Percentiles rank a stretch among this genome's conserved stretches.
phyloP scores from a whole-genome alignment of 1,140 invertebrate species.

The Achatina immaculata region DNA sequence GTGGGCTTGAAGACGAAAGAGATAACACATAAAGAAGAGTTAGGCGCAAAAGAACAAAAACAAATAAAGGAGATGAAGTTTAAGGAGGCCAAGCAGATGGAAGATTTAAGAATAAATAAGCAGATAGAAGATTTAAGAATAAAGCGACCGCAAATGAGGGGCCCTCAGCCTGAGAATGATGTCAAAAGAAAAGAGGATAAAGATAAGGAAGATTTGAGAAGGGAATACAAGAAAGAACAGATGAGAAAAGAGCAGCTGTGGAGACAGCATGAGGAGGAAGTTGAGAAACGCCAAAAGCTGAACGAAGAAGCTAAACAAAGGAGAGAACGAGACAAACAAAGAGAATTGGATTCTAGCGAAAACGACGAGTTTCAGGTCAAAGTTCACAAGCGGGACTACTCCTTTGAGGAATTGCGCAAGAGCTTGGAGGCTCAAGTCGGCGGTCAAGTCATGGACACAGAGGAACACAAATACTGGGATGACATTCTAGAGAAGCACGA shows the following conservation, averaged over 20 bases:
- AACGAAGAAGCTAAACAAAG: not conserved
- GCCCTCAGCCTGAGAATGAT: not conserved
- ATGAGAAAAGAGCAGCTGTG: constrained; percentile 26
- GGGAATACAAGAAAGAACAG: constrained; percentile 31
- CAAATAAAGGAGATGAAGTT: not conserved
- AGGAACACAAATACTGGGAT: constrained; percentile 36
- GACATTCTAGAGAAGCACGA: constrained; percentile 35
- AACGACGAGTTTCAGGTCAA: constrained; percentile 14
- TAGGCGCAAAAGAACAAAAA: not conserved
- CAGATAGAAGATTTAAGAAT: too few relatives aligned
- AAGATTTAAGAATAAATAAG: not conserved
- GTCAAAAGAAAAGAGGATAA: not conserved
- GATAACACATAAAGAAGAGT: not conserved
- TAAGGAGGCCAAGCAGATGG: not conserved
- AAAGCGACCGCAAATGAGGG: not conserved
- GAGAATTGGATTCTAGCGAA: not conserved
- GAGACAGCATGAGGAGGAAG: constrained; percentile 18
- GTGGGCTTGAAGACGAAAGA: not conserved
- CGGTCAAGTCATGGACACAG: not conserved
- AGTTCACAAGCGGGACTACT: constrained; percentile 36
- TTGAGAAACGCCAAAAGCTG: not conserved
- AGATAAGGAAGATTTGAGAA: constrained; percentile 18
- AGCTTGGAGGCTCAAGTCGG: constrained; percentile 18
- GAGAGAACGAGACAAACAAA: not conserved
- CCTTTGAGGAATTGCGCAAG: constrained; percentile 21